Conservation (phyloP, 2,797 vertebrate genomes). For the Cynodonichthys magdalenae region DNA sequence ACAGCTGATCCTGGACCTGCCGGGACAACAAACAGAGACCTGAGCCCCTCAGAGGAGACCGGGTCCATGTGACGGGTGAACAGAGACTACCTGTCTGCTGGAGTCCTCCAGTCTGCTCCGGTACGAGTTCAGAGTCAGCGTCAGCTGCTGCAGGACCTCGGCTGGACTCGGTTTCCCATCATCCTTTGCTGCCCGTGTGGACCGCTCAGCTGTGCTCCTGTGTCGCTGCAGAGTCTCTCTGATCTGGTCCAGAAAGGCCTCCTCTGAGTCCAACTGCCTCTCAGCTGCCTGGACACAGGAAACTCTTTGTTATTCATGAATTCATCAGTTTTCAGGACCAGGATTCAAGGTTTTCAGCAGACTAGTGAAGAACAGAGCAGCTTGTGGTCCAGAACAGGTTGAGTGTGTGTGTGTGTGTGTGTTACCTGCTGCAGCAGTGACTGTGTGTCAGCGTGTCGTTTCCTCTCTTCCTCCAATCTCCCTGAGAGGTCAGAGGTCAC, state of each 20-base stretch:
- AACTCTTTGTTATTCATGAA: no score
- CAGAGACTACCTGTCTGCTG: constrained; percentile 34
- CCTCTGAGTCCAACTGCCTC: constrained; percentile 5
- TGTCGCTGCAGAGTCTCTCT: constrained; percentile 29
- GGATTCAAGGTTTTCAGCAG: no score
- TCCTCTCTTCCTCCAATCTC: constrained; percentile 50
- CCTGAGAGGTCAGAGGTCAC: constrained; percentile 50
- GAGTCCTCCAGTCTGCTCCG: constrained; percentile 43
- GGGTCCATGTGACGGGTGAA: background rate
- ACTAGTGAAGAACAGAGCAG: no score
- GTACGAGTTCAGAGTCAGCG: constrained; percentile 11
- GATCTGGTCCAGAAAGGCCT: constrained; percentile 21
- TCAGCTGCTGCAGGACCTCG: constrained; percentile 52
- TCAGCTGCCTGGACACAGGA: constrained; percentile 24
- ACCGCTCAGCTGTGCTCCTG: constrained; percentile 14
- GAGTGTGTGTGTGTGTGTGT: no score
- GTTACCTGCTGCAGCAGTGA: constrained; percentile 56
- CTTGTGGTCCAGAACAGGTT: no score
- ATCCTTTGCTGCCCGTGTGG: constrained; percentile 37
- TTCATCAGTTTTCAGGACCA: background rate
- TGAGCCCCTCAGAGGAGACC: background rate
- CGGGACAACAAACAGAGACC: background rate
- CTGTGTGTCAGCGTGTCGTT: constrained; percentile 19
- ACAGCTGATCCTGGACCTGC: constrained; percentile 59
- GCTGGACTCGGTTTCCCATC: constrained; percentile 36